A percentile compares a stretch with the other conserved stretches of the same genome.
These are phyloP conservation scores for Gobio gobio DNA, from an alignment of 2,113 vertebrate species.

Conservation along the genomic window DNA sequence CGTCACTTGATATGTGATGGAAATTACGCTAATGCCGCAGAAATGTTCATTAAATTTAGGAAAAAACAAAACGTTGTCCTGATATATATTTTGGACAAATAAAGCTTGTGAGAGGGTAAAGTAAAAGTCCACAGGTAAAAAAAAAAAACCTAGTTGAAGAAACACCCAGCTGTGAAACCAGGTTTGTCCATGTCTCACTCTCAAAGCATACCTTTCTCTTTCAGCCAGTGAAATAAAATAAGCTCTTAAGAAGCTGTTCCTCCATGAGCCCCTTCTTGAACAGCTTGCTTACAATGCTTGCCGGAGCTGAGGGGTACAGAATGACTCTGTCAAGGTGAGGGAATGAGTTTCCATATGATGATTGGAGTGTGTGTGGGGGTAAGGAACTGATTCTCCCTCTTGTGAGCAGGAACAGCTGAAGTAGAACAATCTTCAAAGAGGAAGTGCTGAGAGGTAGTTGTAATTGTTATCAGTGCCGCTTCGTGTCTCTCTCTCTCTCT, in stretches of 20 bases:
- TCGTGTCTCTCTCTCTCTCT: slow-evolving; percentile 22
- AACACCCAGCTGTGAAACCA: neutral
- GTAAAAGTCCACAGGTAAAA: neutral
- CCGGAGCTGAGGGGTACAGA: neutral
- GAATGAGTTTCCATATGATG: slow-evolving; percentile 25
- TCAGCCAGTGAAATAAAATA: slow-evolving; percentile 11
- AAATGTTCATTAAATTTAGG: neutral
- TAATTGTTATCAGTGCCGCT: slow-evolving; percentile 35
- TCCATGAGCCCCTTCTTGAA: neutral
- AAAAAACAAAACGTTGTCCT: neutral
- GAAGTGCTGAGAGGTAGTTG: slow-evolving; percentile 39
- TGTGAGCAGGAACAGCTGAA: slow-evolving; percentile 39
- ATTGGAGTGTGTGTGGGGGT: neutral
- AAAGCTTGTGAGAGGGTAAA: too few species aligned
- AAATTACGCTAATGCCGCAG: neutral
- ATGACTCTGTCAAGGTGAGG: slow-evolving; percentile 19
- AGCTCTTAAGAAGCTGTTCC: slow-evolving; percentile 8
- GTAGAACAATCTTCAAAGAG: slow-evolving; percentile 50
- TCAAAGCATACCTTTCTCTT: neutral
- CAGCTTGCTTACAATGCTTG: neutral
- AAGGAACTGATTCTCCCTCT: slow-evolving; percentile 7
- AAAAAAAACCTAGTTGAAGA: neutral
- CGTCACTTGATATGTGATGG: neutral
- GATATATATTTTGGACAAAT: neutral
- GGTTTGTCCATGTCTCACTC: neutral